Percentiles rank a stretch among this genome's conserved stretches.
These are phyloP conservation scores for Peromyscus californicus DNA, from an alignment of 2,113 vertebrate species.

Conservation along the genomic window DNA sequence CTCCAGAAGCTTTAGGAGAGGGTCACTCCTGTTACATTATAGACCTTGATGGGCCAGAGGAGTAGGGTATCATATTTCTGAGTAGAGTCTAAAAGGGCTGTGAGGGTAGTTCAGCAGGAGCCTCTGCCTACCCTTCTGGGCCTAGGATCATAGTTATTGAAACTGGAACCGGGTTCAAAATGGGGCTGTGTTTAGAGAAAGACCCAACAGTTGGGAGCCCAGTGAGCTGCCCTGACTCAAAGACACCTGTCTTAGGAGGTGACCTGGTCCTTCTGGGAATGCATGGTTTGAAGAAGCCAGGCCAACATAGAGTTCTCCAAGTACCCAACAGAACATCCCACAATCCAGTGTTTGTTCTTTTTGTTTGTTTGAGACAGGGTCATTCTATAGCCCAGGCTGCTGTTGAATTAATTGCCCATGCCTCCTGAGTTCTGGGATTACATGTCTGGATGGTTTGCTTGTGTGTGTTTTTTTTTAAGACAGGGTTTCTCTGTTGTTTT, in stretches of 20 bases:
- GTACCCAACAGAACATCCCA: too few relatives aligned
- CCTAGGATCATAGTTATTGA: background rate
- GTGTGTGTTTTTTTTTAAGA: background rate
- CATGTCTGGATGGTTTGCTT: background rate
- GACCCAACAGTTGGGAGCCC: background rate
- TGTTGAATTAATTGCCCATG: background rate
- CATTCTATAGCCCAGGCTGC: background rate
- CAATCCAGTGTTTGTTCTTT: background rate
- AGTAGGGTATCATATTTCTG: background rate
- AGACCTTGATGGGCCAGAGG: background rate
- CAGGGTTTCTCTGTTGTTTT: too few relatives aligned
- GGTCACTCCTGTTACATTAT: background rate
- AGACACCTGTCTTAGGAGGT: background rate
- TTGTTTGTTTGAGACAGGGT: background rate
- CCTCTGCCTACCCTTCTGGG: background rate
- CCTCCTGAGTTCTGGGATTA: background rate
- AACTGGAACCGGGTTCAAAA: background rate
- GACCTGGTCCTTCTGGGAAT: background rate
- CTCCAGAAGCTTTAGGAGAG: background rate
- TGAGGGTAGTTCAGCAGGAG: background rate
- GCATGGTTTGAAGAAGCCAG: background rate
- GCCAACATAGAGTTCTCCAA: background rate
- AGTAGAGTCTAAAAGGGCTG: background rate
- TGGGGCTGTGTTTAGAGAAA: background rate
- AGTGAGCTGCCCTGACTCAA: background rate